Evolutionary conservation across 2,888 invertebrate species (phyloP).

Genomic region (Eupithecia subumbrata): DNA sequence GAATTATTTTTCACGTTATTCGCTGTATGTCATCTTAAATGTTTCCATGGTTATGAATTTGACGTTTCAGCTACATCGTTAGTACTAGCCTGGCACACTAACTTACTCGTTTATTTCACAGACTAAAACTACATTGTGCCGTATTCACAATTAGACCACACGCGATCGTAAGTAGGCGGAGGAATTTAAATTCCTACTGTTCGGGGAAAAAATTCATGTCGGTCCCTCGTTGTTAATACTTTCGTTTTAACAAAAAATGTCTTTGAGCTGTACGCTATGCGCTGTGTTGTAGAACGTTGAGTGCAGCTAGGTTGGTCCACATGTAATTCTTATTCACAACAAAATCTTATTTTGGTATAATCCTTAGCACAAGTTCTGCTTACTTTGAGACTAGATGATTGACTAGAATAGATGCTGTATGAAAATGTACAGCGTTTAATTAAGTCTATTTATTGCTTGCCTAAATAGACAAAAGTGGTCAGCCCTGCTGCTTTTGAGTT

Average conservation of each 20-base stretch:
- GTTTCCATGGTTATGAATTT: neutral
- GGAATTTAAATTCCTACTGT: slow-evolving; percentile 78
- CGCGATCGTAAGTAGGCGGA: slow-evolving; percentile 75
- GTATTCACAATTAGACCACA: slow-evolving; percentile 82
- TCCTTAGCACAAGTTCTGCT: neutral
- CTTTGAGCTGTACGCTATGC: slow-evolving; percentile 74
- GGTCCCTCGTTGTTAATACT: slow-evolving; percentile 69
- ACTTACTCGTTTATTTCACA: neutral
- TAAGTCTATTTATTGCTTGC: no score
- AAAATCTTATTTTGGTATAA: no score
- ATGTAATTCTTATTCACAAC: neutral
- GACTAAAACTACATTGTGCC: slow-evolving; percentile 54
- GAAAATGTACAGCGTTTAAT: neutral
- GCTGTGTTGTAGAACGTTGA: slow-evolving; percentile 53
- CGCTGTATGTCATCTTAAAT: neutral
- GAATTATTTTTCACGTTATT: no score
- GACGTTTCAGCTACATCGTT: neutral
- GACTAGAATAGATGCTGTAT: no score
- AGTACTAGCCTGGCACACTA: neutral
- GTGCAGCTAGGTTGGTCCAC: slow-evolving; percentile 12
- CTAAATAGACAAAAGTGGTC: neutral
- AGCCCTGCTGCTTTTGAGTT: neutral
- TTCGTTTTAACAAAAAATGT: slow-evolving; percentile 76
- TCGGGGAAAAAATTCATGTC: slow-evolving; percentile 77
- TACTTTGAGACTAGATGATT: neutral